These are phyloP conservation scores for Pinna nobilis DNA, from an alignment of 1,140 invertebrate genomes.

Conservation along the genomic window DNA sequence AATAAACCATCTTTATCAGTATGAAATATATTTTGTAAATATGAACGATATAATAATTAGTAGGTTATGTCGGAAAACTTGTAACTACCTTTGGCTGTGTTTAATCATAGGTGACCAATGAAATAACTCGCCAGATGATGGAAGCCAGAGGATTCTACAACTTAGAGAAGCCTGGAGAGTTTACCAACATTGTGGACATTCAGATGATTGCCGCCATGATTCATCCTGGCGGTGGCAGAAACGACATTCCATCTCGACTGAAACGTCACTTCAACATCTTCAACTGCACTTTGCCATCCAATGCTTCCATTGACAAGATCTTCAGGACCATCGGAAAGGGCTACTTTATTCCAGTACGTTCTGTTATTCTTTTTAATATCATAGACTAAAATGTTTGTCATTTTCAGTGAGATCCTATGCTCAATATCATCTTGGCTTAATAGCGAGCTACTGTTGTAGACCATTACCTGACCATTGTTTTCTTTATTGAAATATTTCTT, in stretches of 20 bases:
- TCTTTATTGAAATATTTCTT: conserved; percentile 9
- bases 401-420: not conserved
- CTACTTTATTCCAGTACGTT: conserved; percentile 69
- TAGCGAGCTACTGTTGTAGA: too few species aligned
- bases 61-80: too few species aligned
- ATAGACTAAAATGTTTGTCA: not conserved
- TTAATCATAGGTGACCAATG: conserved; percentile 83
- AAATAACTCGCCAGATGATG: conserved; percentile 97
- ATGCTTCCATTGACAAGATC: conserved; percentile 90
- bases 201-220: conserved; percentile 98
- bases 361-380: not conserved
- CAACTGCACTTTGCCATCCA: conserved; percentile 95
- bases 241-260: conserved; percentile 94
- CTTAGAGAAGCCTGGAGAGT: conserved; percentile 97
- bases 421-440: not conserved
- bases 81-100: not conserved
- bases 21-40: too few species aligned
- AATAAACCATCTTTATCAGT: too few species aligned
- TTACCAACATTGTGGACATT: conserved; percentile 90
- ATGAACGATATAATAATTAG: too few species aligned
- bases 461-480: not conserved
- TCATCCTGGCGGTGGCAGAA: conserved; percentile 88
- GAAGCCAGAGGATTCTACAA: conserved; percentile 98
- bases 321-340: conserved; percentile 79
- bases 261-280: conserved; percentile 97